Evolutionary conservation across 2,797 vertebrate species (phyloP), one percentile per base, ranked within the genome.

Genomic region (Scolopax bukidnonensis): DNA sequence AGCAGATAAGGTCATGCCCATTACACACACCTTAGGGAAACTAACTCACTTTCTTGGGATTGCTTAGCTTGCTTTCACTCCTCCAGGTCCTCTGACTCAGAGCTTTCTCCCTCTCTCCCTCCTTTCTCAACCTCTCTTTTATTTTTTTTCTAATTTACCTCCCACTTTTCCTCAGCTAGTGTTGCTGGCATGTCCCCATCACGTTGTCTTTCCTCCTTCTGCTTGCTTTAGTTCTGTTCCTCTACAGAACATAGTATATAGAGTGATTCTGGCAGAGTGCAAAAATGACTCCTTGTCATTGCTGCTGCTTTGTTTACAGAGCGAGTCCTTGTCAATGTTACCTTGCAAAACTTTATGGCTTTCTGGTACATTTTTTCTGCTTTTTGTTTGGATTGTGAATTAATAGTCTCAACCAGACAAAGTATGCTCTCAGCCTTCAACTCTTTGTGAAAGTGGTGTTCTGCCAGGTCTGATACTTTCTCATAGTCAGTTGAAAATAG

Each of bases 41-140:
- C 2, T 0, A 33, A 8, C 36, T 75, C 33, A 16, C 33, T 70
- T 73, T 36, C 60, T 83, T 75, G 10, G 16, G 38, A 47, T 69
- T 0, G 0, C 7, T 60, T 64, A 59, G 23, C 61, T 92, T 0
- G 0, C 33, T 41, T 68, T 53, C 36, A 12, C 9, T 71, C 20
- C 32, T 36, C 50, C 38, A 19, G 16, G 23, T 83, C 32, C 18
- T 83, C 25, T 8, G 5, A 41, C 17, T 67, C n/a, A 84, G 36
- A 38, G 20, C 73, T 86, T 32, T 11, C 6, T 30, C 43, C n/a
- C 10, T 59, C 50, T 16, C 9, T 65, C 12, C 24, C 8, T 65
- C n/a, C 20, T 17, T 21, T 21, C 36, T 11, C 18, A 17, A 27
- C 15, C 12, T 74, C 38, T 32, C 27, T 56, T 60, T 27, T 40